A percentile compares a stretch with the other conserved stretches of the same genome.
phyloP scores from a whole-genome alignment of 2,113 vertebrate genomes.

The Phyllostomus hastatus region DNA sequence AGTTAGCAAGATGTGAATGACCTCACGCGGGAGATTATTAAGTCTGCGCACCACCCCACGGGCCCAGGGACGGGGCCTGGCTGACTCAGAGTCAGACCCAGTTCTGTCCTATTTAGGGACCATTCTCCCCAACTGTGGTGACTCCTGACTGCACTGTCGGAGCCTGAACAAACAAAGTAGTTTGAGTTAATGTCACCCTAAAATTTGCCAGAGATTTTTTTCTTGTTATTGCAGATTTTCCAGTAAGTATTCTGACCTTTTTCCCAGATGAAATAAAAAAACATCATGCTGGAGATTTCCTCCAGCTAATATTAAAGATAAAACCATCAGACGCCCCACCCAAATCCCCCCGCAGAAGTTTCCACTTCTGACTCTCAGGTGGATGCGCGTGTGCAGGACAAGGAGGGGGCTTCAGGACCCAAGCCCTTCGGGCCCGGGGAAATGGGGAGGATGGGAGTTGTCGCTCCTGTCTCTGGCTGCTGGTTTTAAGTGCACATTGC shows the following conservation, averaged over 20 bases:
- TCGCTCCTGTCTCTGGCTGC: neutral
- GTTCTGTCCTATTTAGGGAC: neutral
- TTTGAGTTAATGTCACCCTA: slow-evolving; percentile 4
- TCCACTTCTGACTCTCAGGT: neutral
- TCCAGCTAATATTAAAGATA: slow-evolving; percentile 57
- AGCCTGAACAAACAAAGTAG: neutral
- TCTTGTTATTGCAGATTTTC: slow-evolving; percentile 40
- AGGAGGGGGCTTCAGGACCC: neutral
- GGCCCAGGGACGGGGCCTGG: neutral
- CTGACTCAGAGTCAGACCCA: neutral
- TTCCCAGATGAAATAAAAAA: slow-evolving; percentile 43
- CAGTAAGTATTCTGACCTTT: slow-evolving; percentile 63
- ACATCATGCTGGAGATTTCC: neutral
- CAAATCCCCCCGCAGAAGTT: neutral
- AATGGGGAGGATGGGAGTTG: neutral
- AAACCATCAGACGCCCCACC: slow-evolving; percentile 14
- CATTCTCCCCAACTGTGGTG: neutral
- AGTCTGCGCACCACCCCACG: neutral
- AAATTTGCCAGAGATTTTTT: slow-evolving; percentile 37
- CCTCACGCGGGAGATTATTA: neutral
- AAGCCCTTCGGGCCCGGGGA: neutral
- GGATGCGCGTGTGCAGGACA: neutral
- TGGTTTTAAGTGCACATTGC: neutral
- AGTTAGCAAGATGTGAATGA: neutral
- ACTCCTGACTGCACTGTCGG: neutral